A percentile compares a stretch with the other conserved stretches of the same genome.
phyloP scores from a whole-genome alignment of 2,888 invertebrate species.

The Leptopilina syphax region DNA sequence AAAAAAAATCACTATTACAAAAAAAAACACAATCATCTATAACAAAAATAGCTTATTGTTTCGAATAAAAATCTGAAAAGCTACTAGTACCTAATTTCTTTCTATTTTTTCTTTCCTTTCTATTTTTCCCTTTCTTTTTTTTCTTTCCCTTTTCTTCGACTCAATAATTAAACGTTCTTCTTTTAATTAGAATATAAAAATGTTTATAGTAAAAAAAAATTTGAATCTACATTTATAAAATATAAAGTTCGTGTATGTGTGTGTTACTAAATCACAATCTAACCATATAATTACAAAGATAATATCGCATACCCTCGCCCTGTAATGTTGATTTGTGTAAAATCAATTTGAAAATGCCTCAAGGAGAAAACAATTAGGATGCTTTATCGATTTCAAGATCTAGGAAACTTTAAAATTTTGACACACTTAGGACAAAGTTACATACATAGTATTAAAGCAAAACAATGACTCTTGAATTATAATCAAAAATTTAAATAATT shows the following conservation, averaged over 20 bases:
- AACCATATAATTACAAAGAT: conserved; percentile 19
- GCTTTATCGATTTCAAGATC: conserved; percentile 13
- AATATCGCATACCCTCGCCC: conserved; percentile 2
- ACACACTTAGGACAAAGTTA: background rate
- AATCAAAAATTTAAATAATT: background rate
- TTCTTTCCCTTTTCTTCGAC: no score
- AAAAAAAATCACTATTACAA: background rate
- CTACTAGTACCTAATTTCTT: no score
- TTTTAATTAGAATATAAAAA: no score
- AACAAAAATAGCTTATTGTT: background rate
- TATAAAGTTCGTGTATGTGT: background rate
- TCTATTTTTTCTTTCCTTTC: conserved; percentile 17
- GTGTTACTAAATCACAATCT: conserved; percentile 14
- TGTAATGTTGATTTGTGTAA: conserved; percentile 21
- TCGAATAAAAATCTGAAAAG: background rate
- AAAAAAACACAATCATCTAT: background rate
- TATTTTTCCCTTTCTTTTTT: background rate
- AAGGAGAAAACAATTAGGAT: conserved; percentile 29
- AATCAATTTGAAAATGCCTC: conserved; percentile 21
- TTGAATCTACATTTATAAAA: no score
- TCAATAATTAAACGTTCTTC: no score
- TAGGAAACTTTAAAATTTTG: background rate
- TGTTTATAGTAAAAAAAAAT: no score
- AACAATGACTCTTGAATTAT: background rate
- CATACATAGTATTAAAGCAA: background rate